Conservation (phyloP, 2,797 vertebrate species). For the Jordanella pulchra region DNA sequence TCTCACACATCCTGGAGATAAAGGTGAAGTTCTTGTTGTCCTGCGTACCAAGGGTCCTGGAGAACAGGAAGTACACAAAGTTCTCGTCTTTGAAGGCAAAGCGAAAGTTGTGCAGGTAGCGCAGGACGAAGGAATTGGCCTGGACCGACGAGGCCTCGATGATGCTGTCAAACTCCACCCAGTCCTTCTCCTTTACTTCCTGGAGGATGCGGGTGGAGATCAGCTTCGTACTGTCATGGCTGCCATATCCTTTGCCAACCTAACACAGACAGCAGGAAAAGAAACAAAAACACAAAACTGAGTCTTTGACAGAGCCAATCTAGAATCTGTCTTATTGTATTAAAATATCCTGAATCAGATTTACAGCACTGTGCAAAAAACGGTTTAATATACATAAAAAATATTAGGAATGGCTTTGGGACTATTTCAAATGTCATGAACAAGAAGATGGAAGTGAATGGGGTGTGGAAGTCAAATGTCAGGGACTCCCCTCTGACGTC, state of each 20-base stretch:
- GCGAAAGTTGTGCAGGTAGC: slow-evolving; percentile 88
- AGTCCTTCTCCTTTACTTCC: slow-evolving; percentile 58
- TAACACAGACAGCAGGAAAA: slow-evolving; percentile 9
- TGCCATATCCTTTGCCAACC: slow-evolving; percentile 90
- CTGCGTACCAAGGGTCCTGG: slow-evolving; percentile 82
- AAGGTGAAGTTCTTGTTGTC: slow-evolving; percentile 86
- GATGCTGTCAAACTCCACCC: slow-evolving; percentile 90
- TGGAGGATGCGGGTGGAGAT: slow-evolving; percentile 92
- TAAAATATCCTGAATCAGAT: not conserved
- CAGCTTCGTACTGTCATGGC: slow-evolving; percentile 89
- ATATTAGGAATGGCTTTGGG: too few species aligned
- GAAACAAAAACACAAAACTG: too few species aligned
- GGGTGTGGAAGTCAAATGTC: too few species aligned
- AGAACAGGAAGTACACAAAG: slow-evolving; percentile 92
- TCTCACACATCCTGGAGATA: slow-evolving; percentile 88
- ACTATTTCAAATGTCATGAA: too few species aligned
- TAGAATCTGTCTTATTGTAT: not conserved
- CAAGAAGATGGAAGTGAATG: too few species aligned
- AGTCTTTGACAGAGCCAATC: not conserved
- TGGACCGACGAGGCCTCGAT: slow-evolving; percentile 90
- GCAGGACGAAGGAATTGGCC: slow-evolving; percentile 82
- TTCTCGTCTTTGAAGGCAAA: slow-evolving; percentile 85
- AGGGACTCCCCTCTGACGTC: too few species aligned
- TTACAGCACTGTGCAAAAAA: not conserved
- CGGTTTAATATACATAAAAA: too few species aligned